Conservation (phyloP, 2,888 invertebrate species). For the Lasioglossum leucozonium region DNA sequence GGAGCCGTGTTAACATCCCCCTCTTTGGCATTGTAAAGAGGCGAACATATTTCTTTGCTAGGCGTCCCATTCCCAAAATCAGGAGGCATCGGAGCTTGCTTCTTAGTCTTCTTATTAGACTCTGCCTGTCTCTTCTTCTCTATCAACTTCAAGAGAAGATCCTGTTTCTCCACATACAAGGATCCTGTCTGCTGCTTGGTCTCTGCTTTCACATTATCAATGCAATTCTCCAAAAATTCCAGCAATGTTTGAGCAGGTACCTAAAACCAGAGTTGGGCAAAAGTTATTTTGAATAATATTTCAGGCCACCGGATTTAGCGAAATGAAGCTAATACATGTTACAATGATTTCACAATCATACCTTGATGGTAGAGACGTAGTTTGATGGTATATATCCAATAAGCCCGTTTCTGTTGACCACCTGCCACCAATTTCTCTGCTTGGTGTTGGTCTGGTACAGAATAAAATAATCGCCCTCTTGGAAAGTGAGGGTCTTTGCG, state of each 20-base stretch:
- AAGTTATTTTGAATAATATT: too few species aligned
- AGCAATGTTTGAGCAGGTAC: conserved; percentile 90
- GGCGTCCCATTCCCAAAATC: conserved; percentile 80
- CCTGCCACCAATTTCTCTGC: conserved; percentile 95
- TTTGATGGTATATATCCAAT: conserved; percentile 95
- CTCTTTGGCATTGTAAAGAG: conserved; percentile 65
- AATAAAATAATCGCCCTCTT: conserved; percentile 92
- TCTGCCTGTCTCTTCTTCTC: conserved; percentile 89
- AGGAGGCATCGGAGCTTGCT: conserved; percentile 82
- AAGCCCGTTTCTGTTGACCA: conserved; percentile 92
- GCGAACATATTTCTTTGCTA: conserved; percentile 70
- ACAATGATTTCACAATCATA: conserved; percentile 81
- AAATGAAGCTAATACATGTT: not conserved
- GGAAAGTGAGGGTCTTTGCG: conserved; percentile 93
- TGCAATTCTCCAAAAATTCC: conserved; percentile 90
- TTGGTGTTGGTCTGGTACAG: conserved; percentile 92
- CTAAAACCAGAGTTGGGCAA: conserved; percentile 80
- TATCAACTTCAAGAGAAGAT: conserved; percentile 87
- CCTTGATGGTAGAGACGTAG: conserved; percentile 92
- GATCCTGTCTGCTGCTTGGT: conserved; percentile 84
- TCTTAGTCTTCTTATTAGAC: conserved; percentile 79
- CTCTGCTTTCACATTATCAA: conserved; percentile 85
- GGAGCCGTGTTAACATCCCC: conserved; percentile 65
- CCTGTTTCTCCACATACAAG: conserved; percentile 86
- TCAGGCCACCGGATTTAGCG: conserved; percentile 1